These are phyloP conservation scores for Nemotelus nigrinus DNA, from an alignment of 2,888 invertebrate species.

Conservation along the genomic window DNA sequence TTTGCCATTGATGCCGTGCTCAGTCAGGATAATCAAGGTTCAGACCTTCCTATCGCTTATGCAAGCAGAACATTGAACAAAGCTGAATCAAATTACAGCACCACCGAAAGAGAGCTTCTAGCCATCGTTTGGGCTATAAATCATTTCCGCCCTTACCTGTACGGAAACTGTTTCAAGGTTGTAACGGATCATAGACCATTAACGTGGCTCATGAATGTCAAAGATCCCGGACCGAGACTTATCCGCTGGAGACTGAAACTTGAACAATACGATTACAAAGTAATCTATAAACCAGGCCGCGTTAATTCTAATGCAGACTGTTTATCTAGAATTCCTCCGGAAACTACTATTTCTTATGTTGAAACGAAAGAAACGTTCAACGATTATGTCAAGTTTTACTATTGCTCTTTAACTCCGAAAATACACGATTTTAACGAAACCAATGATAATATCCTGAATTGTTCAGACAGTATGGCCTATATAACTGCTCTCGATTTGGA, in stretches of 20 bases:
- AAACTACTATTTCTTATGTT: neutral
- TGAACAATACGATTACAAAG: conserved; percentile 54
- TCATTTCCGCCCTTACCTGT: conserved; percentile 55
- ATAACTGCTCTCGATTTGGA: conserved; percentile 17
- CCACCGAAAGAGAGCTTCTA: conserved; percentile 45
- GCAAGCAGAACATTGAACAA: conserved; percentile 53
- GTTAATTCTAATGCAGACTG: no score
- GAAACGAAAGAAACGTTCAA: conserved; percentile 35
- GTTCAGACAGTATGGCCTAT: neutral
- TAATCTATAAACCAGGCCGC: conserved; percentile 42
- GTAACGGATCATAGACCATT: conserved; percentile 56
- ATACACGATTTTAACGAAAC: neutral
- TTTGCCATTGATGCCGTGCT: conserved; percentile 54
- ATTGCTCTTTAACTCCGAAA: conserved; percentile 2
- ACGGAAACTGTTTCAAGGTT: conserved; percentile 53
- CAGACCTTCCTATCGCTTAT: conserved; percentile 54
- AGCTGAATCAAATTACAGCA: conserved; percentile 53
- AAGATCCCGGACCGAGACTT: conserved; percentile 53
- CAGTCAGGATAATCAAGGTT: conserved; percentile 49
- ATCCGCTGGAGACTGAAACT: conserved; percentile 55
- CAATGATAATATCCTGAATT: no score
- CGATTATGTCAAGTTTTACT: conserved; percentile 6
- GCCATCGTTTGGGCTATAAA: conserved; percentile 51
- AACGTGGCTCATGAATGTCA: conserved; percentile 50
- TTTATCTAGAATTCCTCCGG: neutral